Conservation (phyloP, 1,140 invertebrate species). For the Drosophila mayri region DNA sequence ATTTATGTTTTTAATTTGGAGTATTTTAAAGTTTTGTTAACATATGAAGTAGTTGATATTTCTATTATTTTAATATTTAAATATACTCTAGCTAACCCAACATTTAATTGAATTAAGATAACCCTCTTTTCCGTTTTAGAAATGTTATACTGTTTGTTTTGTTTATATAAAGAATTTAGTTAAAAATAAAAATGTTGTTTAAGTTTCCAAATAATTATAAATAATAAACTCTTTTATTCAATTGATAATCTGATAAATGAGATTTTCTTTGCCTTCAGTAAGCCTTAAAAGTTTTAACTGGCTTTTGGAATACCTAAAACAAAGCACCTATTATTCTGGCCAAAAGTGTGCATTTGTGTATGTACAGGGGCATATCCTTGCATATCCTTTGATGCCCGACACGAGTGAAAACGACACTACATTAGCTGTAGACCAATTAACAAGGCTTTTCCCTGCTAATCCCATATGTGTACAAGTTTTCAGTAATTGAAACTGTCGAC, state of each 20-base stretch:
- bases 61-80: background rate
- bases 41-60: background rate
- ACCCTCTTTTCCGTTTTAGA: background rate
- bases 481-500: slow-evolving; percentile 69
- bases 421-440: slow-evolving; percentile 66
- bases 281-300: background rate
- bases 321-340: slow-evolving; percentile 12
- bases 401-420: slow-evolving; percentile 64
- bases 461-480: slow-evolving; percentile 62
- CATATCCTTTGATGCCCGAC: slow-evolving; percentile 62
- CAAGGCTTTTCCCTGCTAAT: slow-evolving; percentile 56
- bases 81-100: background rate
- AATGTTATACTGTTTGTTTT: background rate
- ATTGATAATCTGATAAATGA: background rate
- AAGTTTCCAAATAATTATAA: too few species aligned
- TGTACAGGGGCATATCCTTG: slow-evolving; percentile 14
- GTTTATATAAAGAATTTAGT: background rate
- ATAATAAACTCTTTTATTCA: background rate
- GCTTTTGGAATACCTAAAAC: background rate
- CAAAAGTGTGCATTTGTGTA: background rate
- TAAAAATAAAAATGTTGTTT: background rate
- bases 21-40: too few species aligned
- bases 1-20: background rate
- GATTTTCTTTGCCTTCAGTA: background rate
- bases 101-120: background rate